Evolutionary conservation across 2,888 invertebrate species (phyloP), one percentile per base, ranked within the genome.

Genomic region (Yponomeuta sedellus): DNA sequence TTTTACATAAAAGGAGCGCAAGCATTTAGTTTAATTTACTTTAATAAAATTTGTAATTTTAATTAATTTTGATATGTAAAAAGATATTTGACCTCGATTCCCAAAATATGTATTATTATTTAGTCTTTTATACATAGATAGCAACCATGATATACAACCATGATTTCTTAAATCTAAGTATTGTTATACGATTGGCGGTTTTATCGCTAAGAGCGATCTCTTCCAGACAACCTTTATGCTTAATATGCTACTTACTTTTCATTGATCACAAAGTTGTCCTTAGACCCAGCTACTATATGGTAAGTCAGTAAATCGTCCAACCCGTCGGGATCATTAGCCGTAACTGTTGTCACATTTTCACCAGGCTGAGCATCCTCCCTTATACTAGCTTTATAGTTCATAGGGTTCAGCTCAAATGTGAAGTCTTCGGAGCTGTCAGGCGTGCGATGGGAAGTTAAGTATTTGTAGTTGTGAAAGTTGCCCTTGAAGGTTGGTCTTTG

Each of bases 291-390:
- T 28, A 94, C 94, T 66, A 96, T 94, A 70, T 94, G 93, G 76
- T 96, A 96, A 0, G 92, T 92, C 0, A 96, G 75, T 11, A 94
- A 82, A 70, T 93, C 92, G 77, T 96, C 95, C 16, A 95, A 85
- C 0, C 96, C 96, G 81, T 96, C 96, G 0, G 96, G 95, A 83
- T 96, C 96, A 67, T 94, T 94, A 0, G 97, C 97, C 22, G 93
- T 81, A 0, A 96, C 94, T 62, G 89, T 92, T 0, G 95, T 93
- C 0, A 97, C 94, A 79, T 94, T 93, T 16, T 93, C 92, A 1
- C 95, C 95, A 1, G 94, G 85, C 2, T 90, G 81, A 0, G 95
- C 94, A 76, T 95, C 94, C 83, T 96, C 96, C 64, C 92, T 90
- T 22, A 96, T 92, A 64, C 92, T 93, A 0, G 94, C 95, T 69